These are phyloP conservation scores for Herpetotheres cachinnans DNA, from an alignment of 2,113 vertebrate species.

Conservation along the genomic window DNA sequence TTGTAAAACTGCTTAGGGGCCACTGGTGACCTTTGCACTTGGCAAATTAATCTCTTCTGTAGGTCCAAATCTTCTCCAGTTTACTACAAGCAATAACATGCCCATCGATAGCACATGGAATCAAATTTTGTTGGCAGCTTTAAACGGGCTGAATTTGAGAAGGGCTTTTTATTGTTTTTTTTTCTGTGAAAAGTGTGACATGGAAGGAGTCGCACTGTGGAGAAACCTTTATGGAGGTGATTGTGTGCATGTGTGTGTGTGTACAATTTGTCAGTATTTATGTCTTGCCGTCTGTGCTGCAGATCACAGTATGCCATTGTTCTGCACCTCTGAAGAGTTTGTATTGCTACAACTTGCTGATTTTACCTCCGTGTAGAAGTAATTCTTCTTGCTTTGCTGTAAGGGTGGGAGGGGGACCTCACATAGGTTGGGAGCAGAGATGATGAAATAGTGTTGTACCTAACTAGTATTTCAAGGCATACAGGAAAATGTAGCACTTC, in stretches of 20 bases:
- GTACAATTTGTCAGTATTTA: neutral
- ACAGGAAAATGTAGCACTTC: neutral
- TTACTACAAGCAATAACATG: conserved; percentile 43
- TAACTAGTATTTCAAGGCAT: neutral
- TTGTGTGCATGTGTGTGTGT: fast-evolving
- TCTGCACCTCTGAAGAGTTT: neutral
- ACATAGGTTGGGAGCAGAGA: neutral
- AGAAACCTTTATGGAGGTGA: neutral
- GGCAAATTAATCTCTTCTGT: neutral
- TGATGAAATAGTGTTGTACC: neutral
- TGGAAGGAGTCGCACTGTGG: neutral
- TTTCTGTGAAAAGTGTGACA: neutral
- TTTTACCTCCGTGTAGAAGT: neutral
- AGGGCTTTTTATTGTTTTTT: neutral
- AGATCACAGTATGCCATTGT: fast-evolving
- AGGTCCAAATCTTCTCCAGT: neutral
- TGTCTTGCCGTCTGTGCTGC: neutral
- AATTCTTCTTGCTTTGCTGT: neutral
- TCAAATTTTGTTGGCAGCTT: neutral
- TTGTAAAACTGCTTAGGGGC: neutral
- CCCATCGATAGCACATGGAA: neutral
- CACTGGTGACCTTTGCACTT: neutral
- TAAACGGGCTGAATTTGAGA: neutral
- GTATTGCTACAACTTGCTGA: neutral
- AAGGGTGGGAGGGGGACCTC: neutral